Percentiles rank a stretch among this genome's conserved stretches.
Conservation (phyloP, 2,113 vertebrate genomes). For the Bubo blakistoni region DNA sequence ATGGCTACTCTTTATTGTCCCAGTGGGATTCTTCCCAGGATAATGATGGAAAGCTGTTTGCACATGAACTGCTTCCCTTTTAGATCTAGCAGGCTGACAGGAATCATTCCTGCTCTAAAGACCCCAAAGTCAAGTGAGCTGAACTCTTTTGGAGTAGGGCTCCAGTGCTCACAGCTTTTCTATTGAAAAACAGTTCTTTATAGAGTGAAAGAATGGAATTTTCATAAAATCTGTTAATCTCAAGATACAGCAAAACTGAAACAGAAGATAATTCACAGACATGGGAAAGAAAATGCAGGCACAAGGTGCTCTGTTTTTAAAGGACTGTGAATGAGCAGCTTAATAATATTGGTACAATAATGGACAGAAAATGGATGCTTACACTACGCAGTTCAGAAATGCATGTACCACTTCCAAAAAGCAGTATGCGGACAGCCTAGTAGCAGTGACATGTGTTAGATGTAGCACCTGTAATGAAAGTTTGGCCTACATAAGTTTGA, state of each 20-base stretch:
- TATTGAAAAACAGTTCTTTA: conserved; percentile 42
- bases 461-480: background rate
- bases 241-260: background rate
- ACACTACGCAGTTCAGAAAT: background rate
- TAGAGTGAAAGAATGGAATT: conserved; percentile 23
- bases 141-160: conserved; percentile 34
- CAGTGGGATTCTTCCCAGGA: conserved; percentile 51
- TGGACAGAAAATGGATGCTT: background rate
- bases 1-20: conserved; percentile 58
- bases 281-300: background rate
- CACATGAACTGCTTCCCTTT: conserved; percentile 60
- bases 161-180: conserved; percentile 17
- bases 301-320: background rate
- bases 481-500: background rate
- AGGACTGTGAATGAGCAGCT: background rate
- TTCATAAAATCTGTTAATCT: conserved; percentile 33
- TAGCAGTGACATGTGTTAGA: background rate
- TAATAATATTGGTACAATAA: background rate
- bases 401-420: background rate
- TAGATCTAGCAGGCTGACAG: conserved; percentile 45
- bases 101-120: conserved; percentile 54
- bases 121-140: conserved; percentile 44
- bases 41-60: conserved; percentile 58
- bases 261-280: background rate
- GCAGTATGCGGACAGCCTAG: background rate